Evolutionary conservation across 2,888 invertebrate species (phyloP).

Genomic region (Nasonovia ribisnigri): DNA sequence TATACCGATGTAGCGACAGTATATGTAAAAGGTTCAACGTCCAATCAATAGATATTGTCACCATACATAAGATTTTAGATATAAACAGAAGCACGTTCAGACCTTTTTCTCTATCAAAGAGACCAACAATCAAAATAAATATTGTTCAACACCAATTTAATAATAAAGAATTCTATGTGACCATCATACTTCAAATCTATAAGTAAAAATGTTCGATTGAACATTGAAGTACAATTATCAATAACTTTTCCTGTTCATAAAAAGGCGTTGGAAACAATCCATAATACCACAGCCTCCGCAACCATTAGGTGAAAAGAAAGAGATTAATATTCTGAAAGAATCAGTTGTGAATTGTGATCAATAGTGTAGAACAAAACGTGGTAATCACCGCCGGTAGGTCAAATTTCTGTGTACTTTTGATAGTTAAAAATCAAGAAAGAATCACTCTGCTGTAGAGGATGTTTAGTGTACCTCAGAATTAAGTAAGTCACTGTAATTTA

Average conservation of each 20-base stretch:
- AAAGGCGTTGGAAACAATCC: not conserved
- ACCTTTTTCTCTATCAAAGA: not conserved
- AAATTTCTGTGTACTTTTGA: no score
- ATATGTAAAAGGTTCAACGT: not conserved
- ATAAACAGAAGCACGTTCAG: not conserved
- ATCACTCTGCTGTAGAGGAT: no score
- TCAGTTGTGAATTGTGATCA: no score
- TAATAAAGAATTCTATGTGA: not conserved
- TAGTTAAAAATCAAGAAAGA: no score
- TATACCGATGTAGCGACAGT: not conserved
- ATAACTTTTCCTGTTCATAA: not conserved
- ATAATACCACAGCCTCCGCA: not conserved
- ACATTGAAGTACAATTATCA: not conserved
- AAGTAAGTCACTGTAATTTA: no score
- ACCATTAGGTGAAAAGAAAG: no score
- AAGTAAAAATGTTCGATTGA: not conserved
- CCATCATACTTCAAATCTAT: not conserved
- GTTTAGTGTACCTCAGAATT: no score
- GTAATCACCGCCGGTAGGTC: no score
- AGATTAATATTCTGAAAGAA: no score
- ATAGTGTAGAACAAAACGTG: no score
- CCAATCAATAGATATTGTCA: not conserved
- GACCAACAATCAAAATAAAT: not conserved
- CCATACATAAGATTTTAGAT: not conserved
- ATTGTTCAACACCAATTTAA: not conserved